Percentiles rank a stretch among this genome's conserved stretches.
phyloP scores from a whole-genome alignment of 2,113 vertebrate genomes.

The Peucedramus taeniatus region DNA sequence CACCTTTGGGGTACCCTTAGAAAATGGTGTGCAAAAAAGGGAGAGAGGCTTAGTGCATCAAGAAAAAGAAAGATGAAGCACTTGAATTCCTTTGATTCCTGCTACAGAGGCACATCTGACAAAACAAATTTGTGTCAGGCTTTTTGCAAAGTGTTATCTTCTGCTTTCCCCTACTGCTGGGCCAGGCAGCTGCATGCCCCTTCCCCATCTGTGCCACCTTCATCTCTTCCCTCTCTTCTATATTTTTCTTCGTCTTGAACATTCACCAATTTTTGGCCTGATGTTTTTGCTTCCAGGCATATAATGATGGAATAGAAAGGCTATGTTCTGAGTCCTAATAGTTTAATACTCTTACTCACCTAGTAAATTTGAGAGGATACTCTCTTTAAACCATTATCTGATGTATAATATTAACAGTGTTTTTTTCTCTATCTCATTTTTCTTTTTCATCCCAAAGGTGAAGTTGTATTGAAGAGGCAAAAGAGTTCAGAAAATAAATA shows the following conservation, averaged over 20 bases:
- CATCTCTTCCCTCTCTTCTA: background rate
- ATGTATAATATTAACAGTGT: background rate
- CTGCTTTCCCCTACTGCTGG: background rate
- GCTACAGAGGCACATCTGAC: background rate
- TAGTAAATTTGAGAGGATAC: background rate
- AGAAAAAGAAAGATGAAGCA: background rate
- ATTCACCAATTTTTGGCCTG: background rate
- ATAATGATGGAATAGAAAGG: background rate
- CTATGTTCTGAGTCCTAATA: background rate
- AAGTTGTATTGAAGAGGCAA: background rate
- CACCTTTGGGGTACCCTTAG: background rate
- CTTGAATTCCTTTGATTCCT: conserved; percentile 4
- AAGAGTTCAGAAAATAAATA: background rate
- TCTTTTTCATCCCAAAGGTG: background rate
- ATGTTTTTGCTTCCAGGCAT: background rate
- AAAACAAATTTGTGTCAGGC: background rate
- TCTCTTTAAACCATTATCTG: background rate
- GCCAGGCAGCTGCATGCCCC: background rate
- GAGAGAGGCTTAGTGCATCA: background rate
- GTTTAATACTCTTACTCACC: background rate
- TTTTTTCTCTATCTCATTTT: background rate
- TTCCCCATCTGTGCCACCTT: background rate
- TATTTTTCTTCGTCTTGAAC: background rate
- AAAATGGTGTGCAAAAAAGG: background rate
- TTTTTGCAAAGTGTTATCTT: background rate